Conservation (phyloP, 2,113 vertebrate genomes). For the Ranitomeya variabilis region DNA sequence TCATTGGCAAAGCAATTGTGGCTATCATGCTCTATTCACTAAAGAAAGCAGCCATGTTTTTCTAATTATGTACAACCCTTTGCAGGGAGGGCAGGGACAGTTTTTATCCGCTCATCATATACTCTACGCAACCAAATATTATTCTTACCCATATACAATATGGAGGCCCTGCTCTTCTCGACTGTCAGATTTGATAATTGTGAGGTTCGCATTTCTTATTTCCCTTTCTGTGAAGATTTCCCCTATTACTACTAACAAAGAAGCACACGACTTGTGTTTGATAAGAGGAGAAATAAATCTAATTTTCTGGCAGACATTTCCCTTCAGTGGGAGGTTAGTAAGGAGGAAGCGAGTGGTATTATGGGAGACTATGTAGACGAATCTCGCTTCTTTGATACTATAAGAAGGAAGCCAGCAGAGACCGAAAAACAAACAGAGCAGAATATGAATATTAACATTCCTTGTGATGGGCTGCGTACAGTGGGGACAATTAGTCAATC, state of each 20-base stretch:
- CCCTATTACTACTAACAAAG: not conserved
- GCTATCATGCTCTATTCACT: too few relatives aligned
- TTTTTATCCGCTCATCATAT: not conserved
- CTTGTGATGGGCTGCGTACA: conserved; percentile 62
- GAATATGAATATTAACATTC: conserved; percentile 62
- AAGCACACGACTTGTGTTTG: not conserved
- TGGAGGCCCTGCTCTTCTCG: not conserved
- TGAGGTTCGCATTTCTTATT: not conserved
- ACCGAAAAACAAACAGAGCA: conserved; percentile 60
- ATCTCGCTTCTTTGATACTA: conserved; percentile 67
- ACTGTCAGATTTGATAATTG: not conserved
- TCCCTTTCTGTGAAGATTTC: not conserved
- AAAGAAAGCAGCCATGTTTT: too few relatives aligned
- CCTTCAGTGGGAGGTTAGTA: conserved; percentile 62
- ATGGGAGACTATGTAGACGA: conserved; percentile 65
- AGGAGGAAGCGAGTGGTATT: conserved; percentile 62
- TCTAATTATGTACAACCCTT: too few relatives aligned
- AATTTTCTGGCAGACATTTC: conserved; percentile 59
- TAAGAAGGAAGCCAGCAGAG: conserved; percentile 64
- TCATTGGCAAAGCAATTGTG: too few relatives aligned
- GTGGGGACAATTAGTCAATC: conserved; percentile 66
- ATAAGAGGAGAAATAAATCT: conserved; percentile 60
- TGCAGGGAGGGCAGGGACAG: too few relatives aligned
- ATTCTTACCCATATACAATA: not conserved
- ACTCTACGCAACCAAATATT: too few relatives aligned